A percentile compares a stretch with the other conserved stretches of the same genome.
phyloP scores from a whole-genome alignment of 2,888 invertebrate species.

The Andrena chrysosceles region DNA sequence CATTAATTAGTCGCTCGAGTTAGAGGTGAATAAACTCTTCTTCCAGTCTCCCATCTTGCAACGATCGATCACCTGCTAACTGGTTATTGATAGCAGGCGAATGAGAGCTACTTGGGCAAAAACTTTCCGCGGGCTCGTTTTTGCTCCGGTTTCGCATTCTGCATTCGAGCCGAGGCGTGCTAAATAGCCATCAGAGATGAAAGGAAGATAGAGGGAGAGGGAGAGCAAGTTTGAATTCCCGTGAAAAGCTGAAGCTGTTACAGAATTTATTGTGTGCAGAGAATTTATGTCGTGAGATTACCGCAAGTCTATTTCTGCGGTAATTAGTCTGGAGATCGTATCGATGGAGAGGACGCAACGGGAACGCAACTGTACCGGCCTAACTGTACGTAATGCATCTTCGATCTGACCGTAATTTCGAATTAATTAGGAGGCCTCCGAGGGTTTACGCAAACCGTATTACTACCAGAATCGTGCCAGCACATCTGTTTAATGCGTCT shows the following conservation, averaged over 20 bases:
- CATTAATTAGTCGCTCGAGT: not conserved
- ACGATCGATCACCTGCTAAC: constrained; percentile 30
- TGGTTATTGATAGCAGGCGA: constrained; percentile 11
- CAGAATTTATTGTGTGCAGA: not conserved
- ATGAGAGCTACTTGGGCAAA: not conserved
- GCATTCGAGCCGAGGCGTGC: not conserved
- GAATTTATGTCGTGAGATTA: not conserved
- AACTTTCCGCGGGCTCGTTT: not conserved
- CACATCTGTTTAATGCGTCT: not conserved
- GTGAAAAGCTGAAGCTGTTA: not conserved
- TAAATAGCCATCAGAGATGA: not conserved
- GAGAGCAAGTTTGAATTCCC: not conserved
- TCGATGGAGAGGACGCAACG: not conserved
- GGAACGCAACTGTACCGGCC: not conserved
- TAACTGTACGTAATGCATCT: constrained; percentile 19
- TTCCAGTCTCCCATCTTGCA: not conserved
- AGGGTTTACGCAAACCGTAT: constrained; percentile 14
- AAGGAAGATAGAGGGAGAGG: not conserved
- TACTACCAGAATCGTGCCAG: not conserved
- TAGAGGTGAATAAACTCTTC: not conserved
- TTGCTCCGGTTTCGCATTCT: not conserved
- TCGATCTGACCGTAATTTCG: constrained; percentile 35
- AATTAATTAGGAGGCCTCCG: constrained; percentile 46
- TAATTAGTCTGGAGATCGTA: constrained; percentile 30
- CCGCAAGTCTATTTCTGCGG: not conserved